phyloP scores from a whole-genome alignment of 2,888 invertebrate species.

The Amblyteles armatorius region DNA sequence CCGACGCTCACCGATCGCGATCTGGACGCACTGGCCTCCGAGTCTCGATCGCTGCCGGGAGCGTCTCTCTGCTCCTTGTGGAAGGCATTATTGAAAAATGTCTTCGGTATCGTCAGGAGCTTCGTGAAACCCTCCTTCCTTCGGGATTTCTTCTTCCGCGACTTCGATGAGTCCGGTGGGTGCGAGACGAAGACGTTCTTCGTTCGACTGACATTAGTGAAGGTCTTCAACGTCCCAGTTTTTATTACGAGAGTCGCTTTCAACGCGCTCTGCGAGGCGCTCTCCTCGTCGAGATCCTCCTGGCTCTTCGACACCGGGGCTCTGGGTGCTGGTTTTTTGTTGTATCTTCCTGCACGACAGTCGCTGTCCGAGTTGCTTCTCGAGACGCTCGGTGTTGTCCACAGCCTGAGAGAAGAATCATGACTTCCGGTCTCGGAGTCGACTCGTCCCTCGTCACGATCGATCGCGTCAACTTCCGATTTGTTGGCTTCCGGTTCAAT shows the following conservation, averaged over 20 bases:
- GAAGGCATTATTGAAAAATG: constrained; percentile 80
- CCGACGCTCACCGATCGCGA: constrained; percentile 55
- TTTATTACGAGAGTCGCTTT: constrained; percentile 85
- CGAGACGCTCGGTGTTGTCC: constrained; percentile 70
- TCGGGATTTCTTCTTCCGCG: constrained; percentile 72
- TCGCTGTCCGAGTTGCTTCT: constrained; percentile 75
- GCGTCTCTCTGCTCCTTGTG: constrained; percentile 74
- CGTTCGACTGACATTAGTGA: constrained; percentile 73
- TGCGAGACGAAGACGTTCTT: constrained; percentile 77
- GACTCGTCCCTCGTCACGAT: background rate
- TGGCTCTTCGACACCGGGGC: constrained; percentile 79
- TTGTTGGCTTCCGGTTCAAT: constrained; percentile 3
- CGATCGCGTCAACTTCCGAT: constrained; percentile 6
- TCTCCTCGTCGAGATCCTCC: constrained; percentile 65
- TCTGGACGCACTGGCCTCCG: constrained; percentile 76
- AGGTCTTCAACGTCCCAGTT: constrained; percentile 83
- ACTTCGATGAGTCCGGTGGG: constrained; percentile 66
- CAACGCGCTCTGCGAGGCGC: constrained; percentile 79
- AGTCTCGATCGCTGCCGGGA: constrained; percentile 11
- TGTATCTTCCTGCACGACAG: constrained; percentile 85
- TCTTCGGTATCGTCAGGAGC: constrained; percentile 80
- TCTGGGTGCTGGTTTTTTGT: constrained; percentile 86
- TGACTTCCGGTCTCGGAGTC: constrained; percentile 25
- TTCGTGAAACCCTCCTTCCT: constrained; percentile 80
- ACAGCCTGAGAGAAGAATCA: constrained; percentile 57